phyloP scores from a whole-genome alignment of 2,888 invertebrate genomes.

The Sceliomorpha sp. region DNA sequence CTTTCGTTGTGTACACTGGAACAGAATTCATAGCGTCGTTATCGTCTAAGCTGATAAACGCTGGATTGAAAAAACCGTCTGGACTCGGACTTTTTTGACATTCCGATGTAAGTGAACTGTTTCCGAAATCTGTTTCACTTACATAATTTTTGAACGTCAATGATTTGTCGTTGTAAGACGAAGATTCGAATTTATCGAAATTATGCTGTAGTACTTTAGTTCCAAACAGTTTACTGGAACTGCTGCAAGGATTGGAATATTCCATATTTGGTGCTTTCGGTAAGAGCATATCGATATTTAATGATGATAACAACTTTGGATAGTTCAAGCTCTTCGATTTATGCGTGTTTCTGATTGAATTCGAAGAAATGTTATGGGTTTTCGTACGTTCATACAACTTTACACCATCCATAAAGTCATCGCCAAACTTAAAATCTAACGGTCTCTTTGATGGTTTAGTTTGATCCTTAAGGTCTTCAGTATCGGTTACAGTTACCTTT shows the following conservation, averaged over 20 bases:
- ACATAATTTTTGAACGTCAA: slow-evolving; percentile 45
- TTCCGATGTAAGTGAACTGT: slow-evolving; percentile 2
- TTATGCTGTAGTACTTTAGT: slow-evolving; percentile 54
- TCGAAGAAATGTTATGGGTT: slow-evolving; percentile 8
- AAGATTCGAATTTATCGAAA: slow-evolving; percentile 66
- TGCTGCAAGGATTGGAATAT: slow-evolving; percentile 12
- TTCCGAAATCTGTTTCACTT: slow-evolving; percentile 23
- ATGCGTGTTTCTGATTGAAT: slow-evolving; percentile 9
- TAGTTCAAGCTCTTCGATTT: slow-evolving; percentile 18
- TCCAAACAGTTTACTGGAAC: slow-evolving; percentile 14
- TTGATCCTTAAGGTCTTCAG: slow-evolving; percentile 6
- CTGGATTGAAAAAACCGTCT: slow-evolving; percentile 68
- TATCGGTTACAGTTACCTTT: slow-evolving; percentile 13
- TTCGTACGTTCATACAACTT: slow-evolving; percentile 23
- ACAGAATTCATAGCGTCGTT: slow-evolving; percentile 71
- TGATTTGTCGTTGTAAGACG: slow-evolving; percentile 56
- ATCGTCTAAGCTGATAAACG: slow-evolving; percentile 66
- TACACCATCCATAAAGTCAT: slow-evolving; percentile 21
- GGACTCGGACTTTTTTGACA: slow-evolving; percentile 34
- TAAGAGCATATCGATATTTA: slow-evolving; percentile 21
- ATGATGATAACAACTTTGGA: slow-evolving; percentile 18
- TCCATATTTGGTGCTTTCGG: slow-evolving; percentile 6
- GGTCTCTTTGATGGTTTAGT: slow-evolving; percentile 9
- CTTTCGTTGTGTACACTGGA: slow-evolving; percentile 77
- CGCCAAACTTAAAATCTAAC: slow-evolving; percentile 17